Conservation (phyloP, 1,140 invertebrate species). For the Cylas formicarius region DNA sequence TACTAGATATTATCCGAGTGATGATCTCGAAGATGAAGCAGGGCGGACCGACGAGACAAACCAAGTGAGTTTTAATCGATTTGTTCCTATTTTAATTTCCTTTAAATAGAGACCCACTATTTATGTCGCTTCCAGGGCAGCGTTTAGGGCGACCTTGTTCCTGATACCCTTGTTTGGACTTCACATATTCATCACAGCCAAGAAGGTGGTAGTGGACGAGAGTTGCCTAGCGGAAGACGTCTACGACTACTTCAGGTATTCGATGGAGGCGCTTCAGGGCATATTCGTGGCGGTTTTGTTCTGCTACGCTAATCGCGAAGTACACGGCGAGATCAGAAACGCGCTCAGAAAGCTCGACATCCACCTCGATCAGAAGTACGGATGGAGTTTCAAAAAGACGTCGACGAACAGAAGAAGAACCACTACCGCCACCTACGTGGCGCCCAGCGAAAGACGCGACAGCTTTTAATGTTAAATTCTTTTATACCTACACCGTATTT, state of each 20-base stretch:
- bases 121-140: constrained; percentile 26
- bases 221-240: constrained; percentile 46
- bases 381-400: constrained; percentile 15
- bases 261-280: constrained; percentile 51
- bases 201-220: constrained; percentile 29
- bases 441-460: constrained; percentile 5
- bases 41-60: constrained; percentile 43
- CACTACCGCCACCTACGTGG: constrained; percentile 25
- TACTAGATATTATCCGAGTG: constrained; percentile 48
- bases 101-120: constrained; percentile 4
- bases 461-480: no score
- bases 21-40: constrained; percentile 47
- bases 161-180: constrained; percentile 36
- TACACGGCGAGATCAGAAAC: constrained; percentile 35
- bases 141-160: constrained; percentile 32
- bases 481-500: no score
- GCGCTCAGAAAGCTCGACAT: constrained; percentile 22
- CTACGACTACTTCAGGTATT: constrained; percentile 49
- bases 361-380: constrained; percentile 22
- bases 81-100: background rate
- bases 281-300: constrained; percentile 50
- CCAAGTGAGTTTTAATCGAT: constrained; percentile 24
- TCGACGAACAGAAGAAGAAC: constrained; percentile 16
- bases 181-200: constrained; percentile 32
- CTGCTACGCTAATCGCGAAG: constrained; percentile 55